Conservation (phyloP, 2,113 vertebrate species). For the Sminthopsis crassicaudata region DNA sequence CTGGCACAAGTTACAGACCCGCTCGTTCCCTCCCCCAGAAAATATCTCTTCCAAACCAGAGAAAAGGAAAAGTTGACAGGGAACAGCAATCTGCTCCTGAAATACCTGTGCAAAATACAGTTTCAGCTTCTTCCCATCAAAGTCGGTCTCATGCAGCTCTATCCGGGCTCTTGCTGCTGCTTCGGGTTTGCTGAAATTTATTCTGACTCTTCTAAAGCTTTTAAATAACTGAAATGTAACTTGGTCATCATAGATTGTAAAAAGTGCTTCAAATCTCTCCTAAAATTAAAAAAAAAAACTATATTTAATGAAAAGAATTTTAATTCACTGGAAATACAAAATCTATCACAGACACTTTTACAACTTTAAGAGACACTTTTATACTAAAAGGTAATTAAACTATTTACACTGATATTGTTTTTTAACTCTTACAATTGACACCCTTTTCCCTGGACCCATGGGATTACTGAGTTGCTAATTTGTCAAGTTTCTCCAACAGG, state of each 20-base stretch:
- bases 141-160: slow-evolving; percentile 95
- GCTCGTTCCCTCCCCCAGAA: neutral
- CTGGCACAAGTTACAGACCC: neutral
- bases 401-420: neutral
- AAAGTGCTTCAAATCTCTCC: slow-evolving; percentile 96
- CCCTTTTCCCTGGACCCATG: neutral
- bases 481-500: neutral
- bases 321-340: neutral
- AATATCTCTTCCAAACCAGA: neutral
- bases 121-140: slow-evolving; percentile 93
- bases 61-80: neutral
- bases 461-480: neutral
- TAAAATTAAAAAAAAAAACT: slow-evolving; percentile 67
- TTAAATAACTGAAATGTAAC: slow-evolving; percentile 96
- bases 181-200: slow-evolving; percentile 97
- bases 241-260: slow-evolving; percentile 93
- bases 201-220: slow-evolving; percentile 96
- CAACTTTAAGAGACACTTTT: too few species aligned
- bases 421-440: neutral
- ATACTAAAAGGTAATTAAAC: neutral
- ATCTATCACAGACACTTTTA: neutral
- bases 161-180: slow-evolving; percentile 95
- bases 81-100: fast-evolving
- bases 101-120: slow-evolving; percentile 97
- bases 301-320: slow-evolving; percentile 29